A percentile compares a stretch with the other conserved stretches of the same genome.
phyloP scores from a whole-genome alignment of 1,140 invertebrate species.

The Centruroides sculpturatus region DNA sequence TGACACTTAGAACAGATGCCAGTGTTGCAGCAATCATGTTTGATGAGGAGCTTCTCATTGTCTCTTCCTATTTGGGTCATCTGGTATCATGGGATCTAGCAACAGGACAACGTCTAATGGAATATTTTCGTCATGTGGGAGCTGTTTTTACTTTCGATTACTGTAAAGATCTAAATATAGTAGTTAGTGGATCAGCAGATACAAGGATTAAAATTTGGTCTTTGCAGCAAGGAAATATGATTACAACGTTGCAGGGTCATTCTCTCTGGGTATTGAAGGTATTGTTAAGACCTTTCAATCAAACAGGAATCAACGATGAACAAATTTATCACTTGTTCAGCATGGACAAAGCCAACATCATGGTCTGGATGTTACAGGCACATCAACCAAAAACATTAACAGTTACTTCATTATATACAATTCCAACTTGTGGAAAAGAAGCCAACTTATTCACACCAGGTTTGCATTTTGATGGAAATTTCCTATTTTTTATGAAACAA shows the following conservation, averaged over 20 bases:
- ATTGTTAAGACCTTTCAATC: conserved; percentile 11
- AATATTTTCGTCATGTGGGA: conserved; percentile 28
- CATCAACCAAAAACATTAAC: conserved; percentile 8
- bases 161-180: conserved; percentile 29
- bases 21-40: conserved; percentile 21
- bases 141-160: conserved; percentile 33
- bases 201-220: conserved; percentile 32
- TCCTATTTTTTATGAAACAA: conserved; percentile 17
- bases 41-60: conserved; percentile 14
- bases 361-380: conserved; percentile 6
- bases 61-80: conserved; percentile 21
- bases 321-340: conserved; percentile 14
- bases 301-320: conserved; percentile 2
- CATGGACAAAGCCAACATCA: conserved; percentile 17
- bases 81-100: conserved; percentile 17
- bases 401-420: conserved; percentile 10
- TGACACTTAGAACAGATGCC: conserved; percentile 16
- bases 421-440: conserved; percentile 11
- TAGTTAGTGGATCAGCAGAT: conserved; percentile 32
- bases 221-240: conserved; percentile 26
- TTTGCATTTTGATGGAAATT: conserved; percentile 17
- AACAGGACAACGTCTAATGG: conserved; percentile 15
- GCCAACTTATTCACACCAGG: conserved; percentile 18
- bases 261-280: conserved; percentile 21
- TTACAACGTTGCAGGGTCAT: conserved; percentile 29